A percentile compares a stretch with the other conserved stretches of the same genome.
These are phyloP conservation scores for Alces alces DNA, from an alignment of 2,113 vertebrate genomes.

Conservation along the genomic window DNA sequence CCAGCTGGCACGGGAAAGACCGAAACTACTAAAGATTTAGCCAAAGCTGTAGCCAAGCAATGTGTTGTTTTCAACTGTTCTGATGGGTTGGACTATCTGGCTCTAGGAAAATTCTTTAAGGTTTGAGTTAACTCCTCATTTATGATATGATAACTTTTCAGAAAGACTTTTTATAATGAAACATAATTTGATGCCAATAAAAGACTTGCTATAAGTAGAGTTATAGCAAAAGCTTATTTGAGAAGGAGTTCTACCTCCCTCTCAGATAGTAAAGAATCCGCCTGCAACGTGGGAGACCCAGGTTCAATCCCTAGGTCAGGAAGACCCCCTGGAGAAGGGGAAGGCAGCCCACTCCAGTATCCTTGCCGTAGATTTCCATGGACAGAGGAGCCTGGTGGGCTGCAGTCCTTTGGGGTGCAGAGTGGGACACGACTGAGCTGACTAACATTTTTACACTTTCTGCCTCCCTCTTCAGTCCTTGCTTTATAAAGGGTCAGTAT, in stretches of 20 bases:
- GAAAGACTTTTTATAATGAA: not conserved
- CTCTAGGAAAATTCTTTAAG: constrained; percentile 94
- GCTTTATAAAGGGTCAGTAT: not conserved
- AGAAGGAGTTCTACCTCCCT: not conserved
- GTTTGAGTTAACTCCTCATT: constrained; percentile 70
- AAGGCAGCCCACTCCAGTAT: not conserved
- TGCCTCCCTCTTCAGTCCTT: not conserved
- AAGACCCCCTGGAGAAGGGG: not conserved
- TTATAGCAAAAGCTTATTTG: not conserved
- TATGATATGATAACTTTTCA: not conserved
- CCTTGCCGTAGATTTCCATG: not conserved
- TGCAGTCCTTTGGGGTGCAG: not conserved
- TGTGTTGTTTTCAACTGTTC: constrained; percentile 95
- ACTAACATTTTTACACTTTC: not conserved
- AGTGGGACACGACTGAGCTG: not conserved
- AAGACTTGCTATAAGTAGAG: not conserved
- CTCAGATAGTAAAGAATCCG: not conserved
- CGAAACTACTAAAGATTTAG: constrained; percentile 93
- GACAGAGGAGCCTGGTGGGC: not conserved
- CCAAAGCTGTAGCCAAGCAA: constrained; percentile 93
- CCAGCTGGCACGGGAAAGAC: constrained; percentile 94
- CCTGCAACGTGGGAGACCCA: not conserved
- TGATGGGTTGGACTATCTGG: constrained; percentile 92
- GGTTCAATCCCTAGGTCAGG: not conserved
- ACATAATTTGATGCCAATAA: not conserved